Evolutionary conservation across 1,140 invertebrate species (phyloP).

Genomic region (Cheumatopsyche charites): DNA sequence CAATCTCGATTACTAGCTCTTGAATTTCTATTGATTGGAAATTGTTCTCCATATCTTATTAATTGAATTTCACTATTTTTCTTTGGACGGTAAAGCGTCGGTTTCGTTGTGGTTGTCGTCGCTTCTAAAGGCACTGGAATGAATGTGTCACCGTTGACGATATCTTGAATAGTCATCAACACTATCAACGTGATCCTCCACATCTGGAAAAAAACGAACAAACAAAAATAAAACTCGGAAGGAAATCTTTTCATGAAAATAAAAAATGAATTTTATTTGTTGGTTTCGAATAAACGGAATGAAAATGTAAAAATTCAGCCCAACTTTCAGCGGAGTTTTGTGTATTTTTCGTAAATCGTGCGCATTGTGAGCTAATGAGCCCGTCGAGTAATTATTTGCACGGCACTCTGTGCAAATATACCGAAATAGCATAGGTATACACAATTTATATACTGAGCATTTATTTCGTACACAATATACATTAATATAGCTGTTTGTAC

Average conservation of each 20-base stretch:
- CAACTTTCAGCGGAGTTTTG: too few relatives aligned
- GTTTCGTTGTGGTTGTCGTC: conserved; percentile 31
- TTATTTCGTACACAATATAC: too few relatives aligned
- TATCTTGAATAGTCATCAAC: conserved; percentile 27
- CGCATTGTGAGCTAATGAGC: conserved; percentile 26
- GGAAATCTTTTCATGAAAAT: too few relatives aligned
- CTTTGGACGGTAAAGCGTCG: conserved; percentile 35
- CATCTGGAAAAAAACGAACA: conserved; percentile 1
- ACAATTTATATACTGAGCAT: too few relatives aligned
- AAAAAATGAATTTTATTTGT: background rate
- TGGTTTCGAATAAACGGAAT: too few relatives aligned
- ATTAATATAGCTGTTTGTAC: too few relatives aligned
- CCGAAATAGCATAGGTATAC: background rate
- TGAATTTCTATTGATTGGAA: conserved; percentile 43
- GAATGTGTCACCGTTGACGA: conserved; percentile 37
- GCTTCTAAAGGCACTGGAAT: conserved; percentile 43
- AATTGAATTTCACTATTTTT: conserved; percentile 38
- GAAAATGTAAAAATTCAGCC: too few relatives aligned
- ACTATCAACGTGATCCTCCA: background rate
- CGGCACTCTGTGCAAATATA: conserved; percentile 15
- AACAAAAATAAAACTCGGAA: too few relatives aligned
- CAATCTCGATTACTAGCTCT: conserved; percentile 42
- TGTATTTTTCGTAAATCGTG: too few relatives aligned
- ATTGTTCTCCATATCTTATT: conserved; percentile 35
- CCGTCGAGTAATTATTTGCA: conserved; percentile 13